Evolutionary conservation across 1,140 invertebrate genomes (phyloP).

Genomic region (Ceratitis capitata): DNA sequence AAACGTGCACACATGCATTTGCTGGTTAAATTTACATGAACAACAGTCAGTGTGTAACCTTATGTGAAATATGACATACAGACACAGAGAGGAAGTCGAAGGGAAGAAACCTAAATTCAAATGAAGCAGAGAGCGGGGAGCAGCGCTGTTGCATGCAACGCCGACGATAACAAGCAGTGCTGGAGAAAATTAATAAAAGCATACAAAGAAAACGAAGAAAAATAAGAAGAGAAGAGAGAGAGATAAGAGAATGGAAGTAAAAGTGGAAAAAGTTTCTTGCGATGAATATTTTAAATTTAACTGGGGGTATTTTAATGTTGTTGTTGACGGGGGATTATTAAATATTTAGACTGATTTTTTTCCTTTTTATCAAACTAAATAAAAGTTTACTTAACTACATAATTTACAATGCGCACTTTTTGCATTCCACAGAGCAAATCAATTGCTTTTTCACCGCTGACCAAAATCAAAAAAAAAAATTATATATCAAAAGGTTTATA

Average conservation of each 20-base stretch:
- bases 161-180: not conserved
- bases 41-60: not conserved
- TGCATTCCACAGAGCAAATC: slow-evolving; percentile 8
- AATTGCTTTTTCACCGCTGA: too few species aligned
- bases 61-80: not conserved
- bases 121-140: too few species aligned
- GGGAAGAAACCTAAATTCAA: not conserved
- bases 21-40: not conserved
- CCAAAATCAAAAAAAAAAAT: too few species aligned
- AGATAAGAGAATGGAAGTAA: too few species aligned
- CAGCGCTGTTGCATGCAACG: not conserved
- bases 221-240: not conserved
- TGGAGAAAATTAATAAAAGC: too few species aligned
- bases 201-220: not conserved
- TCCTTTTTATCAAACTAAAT: not conserved
- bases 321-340: not conserved
- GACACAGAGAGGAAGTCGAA: not conserved
- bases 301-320: not conserved
- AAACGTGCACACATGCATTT: not conserved
- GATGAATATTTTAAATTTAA: not conserved
- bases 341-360: slow-evolving; percentile 36
- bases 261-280: not conserved
- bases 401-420: slow-evolving; percentile 16
- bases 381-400: not conserved
- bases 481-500: too few species aligned